Base-by-base conservation (phyloP, 2,888 invertebrate species). In the Timema cristinae region DNA sequence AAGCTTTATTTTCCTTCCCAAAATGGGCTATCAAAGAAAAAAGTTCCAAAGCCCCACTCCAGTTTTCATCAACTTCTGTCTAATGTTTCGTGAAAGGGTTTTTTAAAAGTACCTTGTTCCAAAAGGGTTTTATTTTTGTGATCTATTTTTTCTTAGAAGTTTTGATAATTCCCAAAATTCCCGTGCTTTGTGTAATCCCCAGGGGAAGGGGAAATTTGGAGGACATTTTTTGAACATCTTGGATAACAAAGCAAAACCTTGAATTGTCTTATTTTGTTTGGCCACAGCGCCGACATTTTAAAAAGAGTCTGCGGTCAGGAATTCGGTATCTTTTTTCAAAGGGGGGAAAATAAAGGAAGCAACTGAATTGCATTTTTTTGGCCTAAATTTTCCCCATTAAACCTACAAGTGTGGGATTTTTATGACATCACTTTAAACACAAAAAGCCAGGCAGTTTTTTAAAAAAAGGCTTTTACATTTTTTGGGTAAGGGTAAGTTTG, bases 401-500 rank as follows among this genome's bases (percentile, higher is more conserved):
- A 50, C 16, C n/a, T 15, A 67, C 15, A 50, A 50, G 50, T 16
- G 16, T 1, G 13, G n/a, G 8, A 15, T 67, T 7, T 50, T 50
- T 67, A 15, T 67, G 15, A 16, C 15, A 15, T 50, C n/a, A 67
- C 67, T 50, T 67, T 67, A 7, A 67, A 67, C 9, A 51, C 50
- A 67, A n/a, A 66, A 9, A 51, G 51, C 50, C 51, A 49, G 0
- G 51, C 15, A n/a, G 51, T 7, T n/a, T 32, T 67, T 67, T 10
- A 15, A 67, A 16, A 67, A 67, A 1, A 50, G 67, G 50, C 67
- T 67, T 50, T 67, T 51, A 51, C 67, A 67, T 67, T 67, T 10
- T 51, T 67, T 67, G 4, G 16, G 49, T 11, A 67, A n/a, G 5
- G 67, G 67, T 67, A 51, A 51, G 16, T 50, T 51, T 67, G 51